Evolutionary conservation across 2,888 invertebrate species (phyloP).

Genomic region (Helicoverpa assulta): DNA sequence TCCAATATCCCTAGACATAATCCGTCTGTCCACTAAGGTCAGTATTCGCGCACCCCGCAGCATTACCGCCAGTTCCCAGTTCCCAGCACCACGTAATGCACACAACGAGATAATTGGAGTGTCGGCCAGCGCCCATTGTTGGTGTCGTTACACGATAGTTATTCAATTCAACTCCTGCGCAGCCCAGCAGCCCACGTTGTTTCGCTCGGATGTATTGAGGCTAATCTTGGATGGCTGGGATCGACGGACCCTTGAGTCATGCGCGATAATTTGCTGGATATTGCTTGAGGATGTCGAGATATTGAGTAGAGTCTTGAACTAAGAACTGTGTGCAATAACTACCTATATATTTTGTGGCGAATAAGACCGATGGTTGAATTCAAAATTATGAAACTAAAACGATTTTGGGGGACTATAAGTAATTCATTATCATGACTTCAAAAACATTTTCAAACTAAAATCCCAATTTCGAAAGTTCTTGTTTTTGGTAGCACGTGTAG

Average conservation of each 20-base stretch:
- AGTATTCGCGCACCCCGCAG: constrained; percentile 74
- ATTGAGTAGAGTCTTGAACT: constrained; percentile 17
- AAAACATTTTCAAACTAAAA: background rate
- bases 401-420: background rate
- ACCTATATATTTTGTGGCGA: too few species aligned
- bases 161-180: constrained; percentile 86
- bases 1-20: background rate
- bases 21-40: constrained; percentile 50
- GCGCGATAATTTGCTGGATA: constrained; percentile 34
- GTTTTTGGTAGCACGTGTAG: background rate
- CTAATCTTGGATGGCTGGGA: constrained; percentile 73
- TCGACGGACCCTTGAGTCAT: constrained; percentile 56
- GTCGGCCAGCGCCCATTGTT: constrained; percentile 81
- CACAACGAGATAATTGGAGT: constrained; percentile 86
- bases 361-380: too few species aligned
- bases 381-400: background rate
- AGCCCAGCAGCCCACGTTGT: constrained; percentile 73
- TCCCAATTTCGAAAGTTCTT: background rate
- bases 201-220: constrained; percentile 84
- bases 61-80: constrained; percentile 80
- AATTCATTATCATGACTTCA: too few species aligned
- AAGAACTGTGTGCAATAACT: too few species aligned
- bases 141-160: constrained; percentile 88
- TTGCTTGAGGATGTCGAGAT: constrained; percentile 15
- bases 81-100: constrained; percentile 81